Percentiles rank a stretch among this genome's conserved stretches.
phyloP scores from a whole-genome alignment of 2,888 invertebrate species.

The Podabrus alpinus region DNA sequence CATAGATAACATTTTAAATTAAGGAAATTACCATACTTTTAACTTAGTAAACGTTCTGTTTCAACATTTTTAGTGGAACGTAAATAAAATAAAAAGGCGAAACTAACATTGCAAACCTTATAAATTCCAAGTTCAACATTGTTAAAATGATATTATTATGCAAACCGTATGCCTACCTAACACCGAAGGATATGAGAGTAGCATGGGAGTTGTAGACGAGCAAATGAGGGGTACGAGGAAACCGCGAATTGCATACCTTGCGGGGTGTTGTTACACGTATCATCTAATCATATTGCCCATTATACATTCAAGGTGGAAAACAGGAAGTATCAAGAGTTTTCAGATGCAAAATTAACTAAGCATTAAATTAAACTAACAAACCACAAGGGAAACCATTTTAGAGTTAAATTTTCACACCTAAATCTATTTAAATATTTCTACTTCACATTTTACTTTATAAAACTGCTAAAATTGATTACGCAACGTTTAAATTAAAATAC shows the following conservation, averaged over 20 bases:
- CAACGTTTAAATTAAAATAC: background rate
- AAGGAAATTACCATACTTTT: constrained; percentile 13
- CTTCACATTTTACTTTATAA: background rate
- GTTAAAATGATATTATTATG: constrained; percentile 35
- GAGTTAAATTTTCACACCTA: background rate
- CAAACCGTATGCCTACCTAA: constrained; percentile 20
- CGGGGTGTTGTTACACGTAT: constrained; percentile 18
- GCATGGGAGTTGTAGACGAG: constrained; percentile 8
- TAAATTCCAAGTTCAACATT: constrained; percentile 33
- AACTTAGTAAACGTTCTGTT: background rate
- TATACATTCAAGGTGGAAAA: constrained; percentile 20
- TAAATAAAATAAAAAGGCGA: constrained; percentile 27
- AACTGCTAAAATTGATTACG: background rate
- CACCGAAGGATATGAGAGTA: constrained; percentile 21
- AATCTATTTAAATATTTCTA: background rate
- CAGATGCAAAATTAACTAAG: constrained; percentile 17
- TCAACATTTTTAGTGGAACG: constrained; percentile 13
- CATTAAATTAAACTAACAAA: constrained; percentile 1
- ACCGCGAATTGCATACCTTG: constrained; percentile 23
- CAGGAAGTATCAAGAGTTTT: constrained; percentile 18
- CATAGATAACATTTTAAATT: constrained; percentile 15
- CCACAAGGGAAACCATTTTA: background rate
- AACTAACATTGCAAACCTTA: constrained; percentile 30
- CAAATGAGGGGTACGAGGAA: constrained; percentile 14
- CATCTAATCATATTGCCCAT: constrained; percentile 23